A percentile compares a stretch with the other conserved stretches of the same genome.
These are phyloP conservation scores for Erinaceus europaeus DNA, from an alignment of 2,113 vertebrate genomes.

Conservation along the genomic window DNA sequence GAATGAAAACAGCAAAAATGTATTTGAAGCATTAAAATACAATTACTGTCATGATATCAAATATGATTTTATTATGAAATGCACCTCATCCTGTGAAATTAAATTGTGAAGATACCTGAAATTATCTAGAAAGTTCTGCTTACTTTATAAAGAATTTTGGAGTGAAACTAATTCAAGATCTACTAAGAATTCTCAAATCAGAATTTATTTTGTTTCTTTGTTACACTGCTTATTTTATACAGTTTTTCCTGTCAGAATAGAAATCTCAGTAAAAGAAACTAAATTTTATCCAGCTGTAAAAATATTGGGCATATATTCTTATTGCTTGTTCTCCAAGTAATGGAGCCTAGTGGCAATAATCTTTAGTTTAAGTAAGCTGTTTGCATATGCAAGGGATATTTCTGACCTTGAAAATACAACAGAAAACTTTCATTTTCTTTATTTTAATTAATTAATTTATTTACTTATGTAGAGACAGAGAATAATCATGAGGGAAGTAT, in stretches of 20 bases:
- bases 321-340: background rate
- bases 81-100: background rate
- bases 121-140: background rate
- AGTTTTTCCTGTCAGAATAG: background rate
- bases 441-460: background rate
- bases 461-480: background rate
- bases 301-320: background rate
- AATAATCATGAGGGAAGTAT: too few relatives aligned
- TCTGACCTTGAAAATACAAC: background rate
- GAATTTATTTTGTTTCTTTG: background rate
- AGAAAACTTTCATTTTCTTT: too few relatives aligned
- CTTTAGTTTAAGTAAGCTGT: background rate
- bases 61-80: background rate
- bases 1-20: too few relatives aligned
- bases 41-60: background rate
- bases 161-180: background rate
- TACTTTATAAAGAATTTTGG: background rate
- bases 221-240: background rate
- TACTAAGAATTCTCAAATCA: background rate
- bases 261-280: background rate
- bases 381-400: background rate
- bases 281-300: background rate
- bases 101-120: background rate
- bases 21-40: background rate
- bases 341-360: background rate